Evolutionary conservation across 2,113 vertebrate genomes (phyloP).

Genomic region (Pungitius pungitius): DNA sequence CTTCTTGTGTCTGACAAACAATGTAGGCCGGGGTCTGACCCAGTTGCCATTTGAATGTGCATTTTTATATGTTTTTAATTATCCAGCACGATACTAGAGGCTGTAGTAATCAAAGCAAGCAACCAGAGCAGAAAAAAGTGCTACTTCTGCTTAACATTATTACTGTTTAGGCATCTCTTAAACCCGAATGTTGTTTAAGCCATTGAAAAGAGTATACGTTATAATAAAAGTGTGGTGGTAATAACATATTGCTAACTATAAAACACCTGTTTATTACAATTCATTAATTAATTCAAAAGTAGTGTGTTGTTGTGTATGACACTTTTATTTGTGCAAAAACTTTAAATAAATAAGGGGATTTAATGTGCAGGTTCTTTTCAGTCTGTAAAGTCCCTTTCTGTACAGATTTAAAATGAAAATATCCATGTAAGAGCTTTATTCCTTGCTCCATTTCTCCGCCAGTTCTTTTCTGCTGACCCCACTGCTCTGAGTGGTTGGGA

Average conservation of each 20-base stretch:
- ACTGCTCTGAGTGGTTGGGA: too few relatives aligned
- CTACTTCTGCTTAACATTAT: constrained; percentile 59
- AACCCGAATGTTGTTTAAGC: constrained; percentile 18
- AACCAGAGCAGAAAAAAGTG: constrained; percentile 60
- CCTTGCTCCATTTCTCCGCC: too few relatives aligned
- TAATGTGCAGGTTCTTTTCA: too few relatives aligned
- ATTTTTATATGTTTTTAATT: constrained; percentile 66
- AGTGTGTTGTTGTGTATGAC: too few relatives aligned
- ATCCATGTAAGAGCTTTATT: too few relatives aligned
- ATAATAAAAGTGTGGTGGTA: not conserved
- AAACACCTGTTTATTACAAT: not conserved
- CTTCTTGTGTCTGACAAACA: constrained; percentile 69
- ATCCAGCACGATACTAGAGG: constrained; percentile 60
- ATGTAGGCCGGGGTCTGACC: constrained; percentile 78
- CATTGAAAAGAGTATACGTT: not conserved
- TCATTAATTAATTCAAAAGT: too few relatives aligned
- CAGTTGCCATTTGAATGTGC: constrained; percentile 69
- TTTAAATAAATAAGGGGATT: too few relatives aligned
- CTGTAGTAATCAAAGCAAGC: constrained; percentile 65
- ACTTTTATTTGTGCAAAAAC: too few relatives aligned
- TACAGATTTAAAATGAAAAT: too few relatives aligned
- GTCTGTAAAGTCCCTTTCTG: too few relatives aligned
- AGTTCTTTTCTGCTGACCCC: too few relatives aligned
- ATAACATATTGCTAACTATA: not conserved
- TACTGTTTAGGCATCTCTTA: constrained; percentile 23